A percentile compares a stretch with the other conserved stretches of the same genome.
phyloP scores from a whole-genome alignment of 2,113 vertebrate genomes.

The Poeciliopsis turrubarensis region DNA sequence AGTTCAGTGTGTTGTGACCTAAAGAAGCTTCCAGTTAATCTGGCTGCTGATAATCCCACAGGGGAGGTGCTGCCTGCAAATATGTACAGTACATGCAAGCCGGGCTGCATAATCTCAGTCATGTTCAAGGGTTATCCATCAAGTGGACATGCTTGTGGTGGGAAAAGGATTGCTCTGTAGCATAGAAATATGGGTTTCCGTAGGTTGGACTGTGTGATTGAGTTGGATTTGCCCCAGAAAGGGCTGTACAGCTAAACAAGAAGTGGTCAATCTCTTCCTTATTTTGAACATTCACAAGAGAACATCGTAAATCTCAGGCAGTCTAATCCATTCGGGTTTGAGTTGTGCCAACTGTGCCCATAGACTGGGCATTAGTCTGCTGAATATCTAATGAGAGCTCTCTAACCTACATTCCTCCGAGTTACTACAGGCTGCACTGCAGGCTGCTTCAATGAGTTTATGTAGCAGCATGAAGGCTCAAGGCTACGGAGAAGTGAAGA shows the following conservation, averaged over 20 bases:
- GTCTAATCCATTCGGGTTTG: constrained; percentile 54
- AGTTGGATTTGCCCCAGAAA: constrained; percentile 49
- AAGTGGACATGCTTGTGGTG: constrained; percentile 37
- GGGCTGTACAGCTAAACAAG: constrained; percentile 39
- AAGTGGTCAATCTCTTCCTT: constrained; percentile 58
- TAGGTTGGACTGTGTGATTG: constrained; percentile 32
- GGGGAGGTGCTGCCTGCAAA: constrained; percentile 57
- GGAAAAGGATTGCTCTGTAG: constrained; percentile 26
- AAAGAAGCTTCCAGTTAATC: constrained; percentile 76
- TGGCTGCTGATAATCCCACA: constrained; percentile 66
- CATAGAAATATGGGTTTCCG: constrained; percentile 16
- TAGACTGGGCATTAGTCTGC: constrained; percentile 56
- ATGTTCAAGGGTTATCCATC: constrained; percentile 57
- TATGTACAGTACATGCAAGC: constrained; percentile 59
- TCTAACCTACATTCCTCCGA: constrained; percentile 63
- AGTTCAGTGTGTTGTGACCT: constrained; percentile 44
- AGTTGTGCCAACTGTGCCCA: constrained; percentile 53
- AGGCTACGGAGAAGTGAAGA: not conserved
- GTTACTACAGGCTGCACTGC: constrained; percentile 28
- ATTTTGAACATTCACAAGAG: constrained; percentile 53
- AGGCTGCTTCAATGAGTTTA: constrained; percentile 1
- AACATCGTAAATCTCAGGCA: constrained; percentile 65
- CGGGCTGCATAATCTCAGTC: constrained; percentile 60
- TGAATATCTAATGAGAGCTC: constrained; percentile 60
- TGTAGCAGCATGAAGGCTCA: constrained; percentile 17